Evolutionary conservation across 2,888 invertebrate genomes (phyloP), one percentile per base, ranked within the genome.

Genomic region (Omphaloscelis lunosa): DNA sequence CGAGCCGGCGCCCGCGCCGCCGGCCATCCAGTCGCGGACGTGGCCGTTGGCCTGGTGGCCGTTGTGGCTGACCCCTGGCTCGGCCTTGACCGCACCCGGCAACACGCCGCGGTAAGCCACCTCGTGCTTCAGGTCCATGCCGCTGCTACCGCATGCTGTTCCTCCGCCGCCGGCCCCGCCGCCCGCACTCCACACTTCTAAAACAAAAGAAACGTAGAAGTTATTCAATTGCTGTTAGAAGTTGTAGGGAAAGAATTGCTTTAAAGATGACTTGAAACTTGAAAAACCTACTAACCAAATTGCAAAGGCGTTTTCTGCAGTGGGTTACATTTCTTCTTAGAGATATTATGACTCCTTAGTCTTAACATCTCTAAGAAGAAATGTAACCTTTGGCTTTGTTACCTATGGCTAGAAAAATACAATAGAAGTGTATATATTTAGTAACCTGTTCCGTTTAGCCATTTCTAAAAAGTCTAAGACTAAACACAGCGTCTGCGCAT

Each of bases 111-210:
- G 95, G 93, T 96, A 96, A 58, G 97, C 97, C 96, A 97, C 97
- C 92, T 97, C 97, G 97, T 97, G 97, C 93, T 97, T 97, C 94
- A 97, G 93, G 94, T 97, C 97, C 97, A 97, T 97, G 92, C 93
- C 95, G 94, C 94, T 95, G 95, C 95, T 97, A 96, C 97, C 97
- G 97, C 97, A 96, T 96, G 97, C 96, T 95, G 97, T 90, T 80
- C 93, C 92, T 86, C 94, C 92, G 86, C 94, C 96, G 95, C 96
- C 96, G 92, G 93, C 95, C 94, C 95, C 95, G 95, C 95, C 95
- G 93, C 93, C 94, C 96, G 94, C 96, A 89, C 96, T 95, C 96
- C 96, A 96, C 95, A 96, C 96, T 95, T 96, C 96, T 96, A 92
- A 0, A 65, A 88, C 83, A 89, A 89, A 77, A 77, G 53, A 71